Evolutionary conservation across 2,888 invertebrate genomes (phyloP), one percentile per base, ranked within the genome.

Genomic region (Cerastoderma edule): DNA sequence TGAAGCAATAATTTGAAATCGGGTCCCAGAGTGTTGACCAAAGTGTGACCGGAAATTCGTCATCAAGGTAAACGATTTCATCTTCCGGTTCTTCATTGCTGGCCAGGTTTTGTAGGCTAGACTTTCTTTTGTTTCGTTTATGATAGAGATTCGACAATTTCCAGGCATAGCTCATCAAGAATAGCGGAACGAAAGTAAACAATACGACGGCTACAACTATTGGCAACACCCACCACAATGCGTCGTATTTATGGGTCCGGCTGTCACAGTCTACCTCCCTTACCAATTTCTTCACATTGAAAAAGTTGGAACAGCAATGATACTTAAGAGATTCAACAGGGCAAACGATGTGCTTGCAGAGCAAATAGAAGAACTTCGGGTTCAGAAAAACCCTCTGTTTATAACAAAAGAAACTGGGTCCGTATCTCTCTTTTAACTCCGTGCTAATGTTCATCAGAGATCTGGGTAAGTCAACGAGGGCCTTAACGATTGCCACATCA

Each of bases 331-430:
- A 64, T 60, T 79, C 78, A 13, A 79, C 28, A 3, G 82, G 78
- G 67, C 82, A 82, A n/a, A 82, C 67, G 10, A 82, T 66, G 44
- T 82, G 70, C 0, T 68, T 71, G 48, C 82, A 82, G 30, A 82
- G 50, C 10, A n/a, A 16, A 60, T 76, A 82, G 13, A 82, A 30
- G n/a, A 64, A 50, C 1, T 73, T 8, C 6, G 73, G 71, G 6
- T 74, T 63, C 1, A 83, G 68, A 39, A 63, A 75, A 32, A 75
- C 74, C 30, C 80, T 48, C 27, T 65, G 71, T 54, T 75, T 78
- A 48, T 75, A 83, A 54, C 83, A 83, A 66, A 74, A 83, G 50
- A 75, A 80, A 27, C 78, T 80, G 1, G 80, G 76, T 16, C 74
- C 78, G 54, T 83, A 83, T 39, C 69, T 46, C 27, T 74, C 74